Evolutionary conservation across 2,113 vertebrate species (phyloP).

Genomic region (Mola mola): DNA sequence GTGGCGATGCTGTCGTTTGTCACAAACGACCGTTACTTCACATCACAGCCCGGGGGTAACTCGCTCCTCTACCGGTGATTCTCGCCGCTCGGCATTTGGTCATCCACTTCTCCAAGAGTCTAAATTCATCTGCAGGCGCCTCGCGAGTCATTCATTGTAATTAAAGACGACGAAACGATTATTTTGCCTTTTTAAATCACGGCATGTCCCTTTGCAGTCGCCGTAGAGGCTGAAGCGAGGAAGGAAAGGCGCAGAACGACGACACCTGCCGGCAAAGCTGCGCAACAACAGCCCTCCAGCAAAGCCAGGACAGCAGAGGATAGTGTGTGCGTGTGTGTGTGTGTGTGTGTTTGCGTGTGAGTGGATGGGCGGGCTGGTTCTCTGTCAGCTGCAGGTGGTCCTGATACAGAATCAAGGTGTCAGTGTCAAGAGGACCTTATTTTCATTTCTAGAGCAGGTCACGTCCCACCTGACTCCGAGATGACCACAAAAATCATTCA

Average conservation of each 20-base stretch:
- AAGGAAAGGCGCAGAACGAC: not conserved
- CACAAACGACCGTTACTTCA: slow-evolving; percentile 33
- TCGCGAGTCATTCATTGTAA: not conserved
- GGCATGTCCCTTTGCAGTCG: slow-evolving; percentile 35
- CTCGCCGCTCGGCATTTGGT: not conserved
- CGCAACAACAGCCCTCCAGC: not conserved
- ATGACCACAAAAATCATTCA: slow-evolving; percentile 69
- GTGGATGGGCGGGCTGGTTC: slow-evolving; percentile 13
- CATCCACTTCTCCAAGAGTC: not conserved
- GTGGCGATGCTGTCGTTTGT: slow-evolving; percentile 34
- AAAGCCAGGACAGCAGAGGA: not conserved
- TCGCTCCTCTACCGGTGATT: not conserved
- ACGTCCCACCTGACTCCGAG: not conserved
- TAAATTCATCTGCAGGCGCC: not conserved
- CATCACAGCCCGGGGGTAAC: not conserved
- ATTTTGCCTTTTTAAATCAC: not conserved
- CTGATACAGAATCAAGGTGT: not conserved
- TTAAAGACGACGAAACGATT: not conserved
- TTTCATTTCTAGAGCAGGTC: slow-evolving; percentile 10
- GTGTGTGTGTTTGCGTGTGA: no score
- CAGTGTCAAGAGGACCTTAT: slow-evolving; percentile 25
- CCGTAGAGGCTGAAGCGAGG: slow-evolving; percentile 37
- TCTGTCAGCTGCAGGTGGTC: slow-evolving; percentile 63
- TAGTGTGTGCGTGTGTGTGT: not conserved
- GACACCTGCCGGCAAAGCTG: slow-evolving; percentile 31